Conservation (phyloP, 2,797 vertebrate genomes). For the Karalla daura region DNA sequence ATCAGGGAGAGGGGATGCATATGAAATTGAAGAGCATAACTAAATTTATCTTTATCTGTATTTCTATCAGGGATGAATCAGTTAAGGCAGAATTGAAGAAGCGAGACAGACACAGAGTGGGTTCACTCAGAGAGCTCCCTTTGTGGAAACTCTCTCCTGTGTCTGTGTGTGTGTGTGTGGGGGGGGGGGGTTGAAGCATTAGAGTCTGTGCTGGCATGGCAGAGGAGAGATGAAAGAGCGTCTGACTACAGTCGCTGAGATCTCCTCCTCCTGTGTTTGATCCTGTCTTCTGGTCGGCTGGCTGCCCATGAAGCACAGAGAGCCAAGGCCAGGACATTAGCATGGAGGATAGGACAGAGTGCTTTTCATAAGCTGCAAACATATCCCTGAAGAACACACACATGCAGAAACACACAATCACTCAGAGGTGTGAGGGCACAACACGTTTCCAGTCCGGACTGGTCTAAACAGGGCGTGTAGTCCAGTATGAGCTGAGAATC, state of each 20-base stretch:
- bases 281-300: slow-evolving; percentile 67
- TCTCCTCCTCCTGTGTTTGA: slow-evolving; percentile 77
- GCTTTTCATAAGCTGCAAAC: slow-evolving; percentile 62
- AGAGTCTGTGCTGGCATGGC: slow-evolving; percentile 61
- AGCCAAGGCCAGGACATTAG: slow-evolving; percentile 64
- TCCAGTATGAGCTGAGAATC: background rate
- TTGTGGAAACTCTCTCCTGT: slow-evolving; percentile 61
- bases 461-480: background rate
- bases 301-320: slow-evolving; percentile 41
- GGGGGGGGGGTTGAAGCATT: slow-evolving; percentile 63
- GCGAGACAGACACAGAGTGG: slow-evolving; percentile 31
- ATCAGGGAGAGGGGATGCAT: slow-evolving; percentile 31
- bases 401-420: slow-evolving; percentile 36
- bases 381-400: slow-evolving; percentile 19
- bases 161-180: no score
- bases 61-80: slow-evolving; percentile 55
- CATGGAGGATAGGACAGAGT: slow-evolving; percentile 65
- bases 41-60: slow-evolving; percentile 49
- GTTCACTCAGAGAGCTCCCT: slow-evolving; percentile 58
- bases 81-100: slow-evolving; percentile 55
- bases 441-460: background rate
- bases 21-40: slow-evolving; percentile 39
- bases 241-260: slow-evolving; percentile 72
- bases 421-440: background rate
- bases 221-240: slow-evolving; percentile 76